Evolutionary conservation across 2,113 vertebrate genomes (phyloP).

Genomic region (Pagrus major): DNA sequence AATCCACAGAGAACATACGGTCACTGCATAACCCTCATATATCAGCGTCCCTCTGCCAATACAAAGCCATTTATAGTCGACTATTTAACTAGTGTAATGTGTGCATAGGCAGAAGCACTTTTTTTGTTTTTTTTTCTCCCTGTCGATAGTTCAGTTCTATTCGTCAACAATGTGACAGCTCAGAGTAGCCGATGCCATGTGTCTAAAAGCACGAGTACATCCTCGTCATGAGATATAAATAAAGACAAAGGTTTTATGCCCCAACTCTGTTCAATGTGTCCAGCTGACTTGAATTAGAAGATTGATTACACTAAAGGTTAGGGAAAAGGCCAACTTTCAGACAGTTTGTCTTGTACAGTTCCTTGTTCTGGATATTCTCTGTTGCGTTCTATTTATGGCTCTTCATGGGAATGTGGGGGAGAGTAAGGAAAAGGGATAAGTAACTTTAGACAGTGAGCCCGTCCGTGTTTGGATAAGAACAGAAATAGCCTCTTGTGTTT

Average conservation of each 20-base stretch:
- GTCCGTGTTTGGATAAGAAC: constrained; percentile 78
- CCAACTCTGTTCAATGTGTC: constrained; percentile 34
- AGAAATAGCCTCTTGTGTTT: constrained; percentile 74
- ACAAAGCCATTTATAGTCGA: constrained; percentile 2
- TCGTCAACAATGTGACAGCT: constrained; percentile 3
- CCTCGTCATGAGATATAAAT: constrained; percentile 47
- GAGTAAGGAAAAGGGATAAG: constrained; percentile 72
- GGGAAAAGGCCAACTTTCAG: constrained; percentile 56
- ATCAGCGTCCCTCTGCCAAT: constrained; percentile 27
- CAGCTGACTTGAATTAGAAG: constrained; percentile 53
- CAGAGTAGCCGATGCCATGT: constrained; percentile 4
- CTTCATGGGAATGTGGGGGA: constrained; percentile 78
- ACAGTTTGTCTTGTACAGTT: constrained; percentile 54
- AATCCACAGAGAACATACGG: constrained; percentile 13
- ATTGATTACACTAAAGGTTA: constrained; percentile 62
- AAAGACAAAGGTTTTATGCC: constrained; percentile 49
- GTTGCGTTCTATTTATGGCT: constrained; percentile 76
- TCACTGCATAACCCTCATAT: constrained; percentile 27
- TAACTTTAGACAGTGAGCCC: constrained; percentile 72
- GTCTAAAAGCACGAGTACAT: constrained; percentile 30
- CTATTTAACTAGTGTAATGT: constrained; percentile 29
- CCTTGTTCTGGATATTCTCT: constrained; percentile 77
- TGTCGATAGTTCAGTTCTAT: constrained; percentile 26
- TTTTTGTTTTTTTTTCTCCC: not conserved
- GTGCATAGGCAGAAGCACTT: constrained; percentile 9